These are phyloP conservation scores for Adelphocoris suturalis DNA, from an alignment of 2,888 invertebrate species.

Conservation along the genomic window DNA sequence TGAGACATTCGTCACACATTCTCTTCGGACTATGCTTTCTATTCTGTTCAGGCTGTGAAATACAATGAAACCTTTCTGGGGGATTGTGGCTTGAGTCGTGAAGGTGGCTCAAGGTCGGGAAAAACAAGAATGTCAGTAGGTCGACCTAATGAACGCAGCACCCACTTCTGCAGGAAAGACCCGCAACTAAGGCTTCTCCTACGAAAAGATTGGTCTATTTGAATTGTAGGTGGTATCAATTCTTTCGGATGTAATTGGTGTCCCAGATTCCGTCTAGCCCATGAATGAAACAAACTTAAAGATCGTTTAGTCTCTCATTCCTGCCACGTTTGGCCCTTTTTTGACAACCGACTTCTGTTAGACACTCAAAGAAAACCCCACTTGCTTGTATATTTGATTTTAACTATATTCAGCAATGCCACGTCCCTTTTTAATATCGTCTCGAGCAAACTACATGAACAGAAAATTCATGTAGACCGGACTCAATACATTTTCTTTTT, in stretches of 20 bases:
- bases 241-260: neutral
- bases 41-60: no score
- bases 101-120: conserved; percentile 17
- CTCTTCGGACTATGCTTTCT: no score
- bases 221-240: conserved; percentile 22
- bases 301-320: neutral
- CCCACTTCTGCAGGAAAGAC: neutral
- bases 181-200: neutral
- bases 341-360: neutral
- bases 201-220: neutral
- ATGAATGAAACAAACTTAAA: neutral
- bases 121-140: conserved; percentile 26
- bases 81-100: conserved; percentile 4
- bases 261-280: conserved; percentile 1
- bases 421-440: no score
- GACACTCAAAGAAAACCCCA: no score
- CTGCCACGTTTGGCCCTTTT: neutral
- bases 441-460: no score
- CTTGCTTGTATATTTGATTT: no score
- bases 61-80: neutral
- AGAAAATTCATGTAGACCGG: no score
- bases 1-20: no score
- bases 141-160: conserved; percentile 4
- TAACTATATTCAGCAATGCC: no score
- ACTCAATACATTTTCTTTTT: no score